These are phyloP conservation scores for Chlorodrepanis virens DNA, from an alignment of 2,113 vertebrate species.

Conservation along the genomic window DNA sequence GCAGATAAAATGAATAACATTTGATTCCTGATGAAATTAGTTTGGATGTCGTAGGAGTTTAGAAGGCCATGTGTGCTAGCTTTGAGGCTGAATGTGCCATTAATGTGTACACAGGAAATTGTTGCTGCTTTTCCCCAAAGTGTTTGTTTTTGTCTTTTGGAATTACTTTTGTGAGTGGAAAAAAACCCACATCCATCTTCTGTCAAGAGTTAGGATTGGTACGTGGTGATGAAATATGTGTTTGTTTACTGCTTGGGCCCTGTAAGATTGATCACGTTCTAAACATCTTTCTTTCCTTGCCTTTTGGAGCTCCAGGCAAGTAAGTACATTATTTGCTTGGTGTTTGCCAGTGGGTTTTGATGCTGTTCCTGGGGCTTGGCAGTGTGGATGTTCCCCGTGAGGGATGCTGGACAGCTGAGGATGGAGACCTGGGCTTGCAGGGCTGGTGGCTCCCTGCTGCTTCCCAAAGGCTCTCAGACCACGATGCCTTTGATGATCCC, in stretches of 20 bases:
- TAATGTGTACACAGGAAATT: not conserved
- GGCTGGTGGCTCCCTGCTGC: not conserved
- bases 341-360: not conserved
- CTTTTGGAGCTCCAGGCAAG: conserved; percentile 22
- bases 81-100: not conserved
- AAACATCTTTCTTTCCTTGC: conserved; percentile 38
- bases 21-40: not conserved
- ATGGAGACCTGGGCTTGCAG: not conserved
- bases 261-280: conserved; percentile 51
- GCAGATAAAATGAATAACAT: not conserved
- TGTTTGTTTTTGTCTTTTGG: conserved; percentile 38
- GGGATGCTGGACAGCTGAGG: accelerated
- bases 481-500: accelerated
- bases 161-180: conserved; percentile 22
- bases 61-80: not conserved
- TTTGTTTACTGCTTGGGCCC: conserved; percentile 52
- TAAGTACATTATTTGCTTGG: conserved; percentile 16
- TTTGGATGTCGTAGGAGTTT: not conserved
- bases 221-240: conserved; percentile 61
- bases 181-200: conserved; percentile 18
- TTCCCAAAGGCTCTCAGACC: not conserved
- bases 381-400: accelerated
- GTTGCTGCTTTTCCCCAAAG: not conserved
- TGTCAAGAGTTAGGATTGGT: conserved; percentile 39
- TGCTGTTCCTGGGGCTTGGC: not conserved